phyloP scores from a whole-genome alignment of 2,113 vertebrate species.

The Lasiurus cinereus region DNA sequence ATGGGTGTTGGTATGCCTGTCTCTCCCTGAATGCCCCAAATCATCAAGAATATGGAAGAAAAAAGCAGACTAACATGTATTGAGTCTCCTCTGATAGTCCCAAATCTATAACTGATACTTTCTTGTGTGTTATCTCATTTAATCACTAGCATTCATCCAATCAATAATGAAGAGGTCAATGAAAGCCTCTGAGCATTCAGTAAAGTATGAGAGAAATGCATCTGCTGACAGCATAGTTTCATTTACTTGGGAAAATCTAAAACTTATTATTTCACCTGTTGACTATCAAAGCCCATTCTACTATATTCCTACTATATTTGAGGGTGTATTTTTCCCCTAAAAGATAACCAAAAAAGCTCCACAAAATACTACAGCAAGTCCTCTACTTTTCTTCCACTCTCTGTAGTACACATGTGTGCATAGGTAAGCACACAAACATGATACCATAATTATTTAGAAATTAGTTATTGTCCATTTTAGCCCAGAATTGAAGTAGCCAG shows the following conservation, averaged over 20 bases:
- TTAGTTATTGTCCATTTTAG: not conserved
- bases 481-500: constrained; percentile 11
- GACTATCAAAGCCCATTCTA: constrained; percentile 8
- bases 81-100: not conserved
- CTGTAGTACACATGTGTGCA: not conserved
- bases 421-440: not conserved
- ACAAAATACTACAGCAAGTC: not conserved
- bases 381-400: not conserved
- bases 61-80: not conserved
- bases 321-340: not conserved
- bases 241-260: constrained; percentile 31
- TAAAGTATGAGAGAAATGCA: not conserved
- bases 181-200: constrained; percentile 5
- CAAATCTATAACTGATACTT: not conserved
- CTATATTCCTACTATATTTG: not conserved
- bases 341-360: not conserved
- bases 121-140: not conserved
- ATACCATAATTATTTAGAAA: not conserved
- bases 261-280: not conserved
- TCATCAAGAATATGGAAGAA: not conserved
- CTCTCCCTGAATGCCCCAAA: not conserved
- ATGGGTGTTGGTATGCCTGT: not conserved
- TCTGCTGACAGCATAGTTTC: not conserved
- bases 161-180: not conserved
- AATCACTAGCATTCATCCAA: not conserved